Conservation (phyloP, 2,113 vertebrate genomes). For the Indri indri region DNA sequence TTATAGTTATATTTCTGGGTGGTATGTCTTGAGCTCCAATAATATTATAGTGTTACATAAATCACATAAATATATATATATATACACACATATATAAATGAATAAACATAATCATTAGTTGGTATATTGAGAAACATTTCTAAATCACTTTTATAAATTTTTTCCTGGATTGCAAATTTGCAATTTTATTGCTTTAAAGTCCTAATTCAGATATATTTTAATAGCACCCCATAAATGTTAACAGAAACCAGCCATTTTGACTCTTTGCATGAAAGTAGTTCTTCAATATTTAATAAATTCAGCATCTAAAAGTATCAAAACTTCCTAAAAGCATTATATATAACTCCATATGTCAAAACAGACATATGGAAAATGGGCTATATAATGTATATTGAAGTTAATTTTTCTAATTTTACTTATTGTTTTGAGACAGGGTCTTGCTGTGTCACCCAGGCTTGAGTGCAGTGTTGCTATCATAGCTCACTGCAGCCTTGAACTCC, state of each 20-base stretch:
- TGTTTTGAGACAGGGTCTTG: too few relatives aligned
- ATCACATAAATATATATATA: neutral
- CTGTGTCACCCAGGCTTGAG: too few relatives aligned
- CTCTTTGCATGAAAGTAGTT: neutral
- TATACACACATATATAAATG: neutral
- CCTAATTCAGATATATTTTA: neutral
- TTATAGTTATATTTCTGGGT: neutral
- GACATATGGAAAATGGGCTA: neutral
- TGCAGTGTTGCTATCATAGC: too few relatives aligned
- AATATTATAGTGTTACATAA: neutral
- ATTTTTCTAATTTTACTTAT: neutral
- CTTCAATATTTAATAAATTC: neutral
- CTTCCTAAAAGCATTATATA: neutral
- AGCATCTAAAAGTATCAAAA: neutral
- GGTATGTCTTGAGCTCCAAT: neutral
- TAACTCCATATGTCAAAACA: neutral
- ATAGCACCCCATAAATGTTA: neutral
- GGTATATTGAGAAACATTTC: neutral
- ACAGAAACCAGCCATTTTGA: neutral
- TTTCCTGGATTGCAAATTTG: neutral
- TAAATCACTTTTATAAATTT: neutral
- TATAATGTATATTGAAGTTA: neutral
- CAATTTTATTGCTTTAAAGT: neutral
- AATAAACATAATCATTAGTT: neutral
- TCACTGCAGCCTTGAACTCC: too few relatives aligned